A percentile compares a stretch with the other conserved stretches of the same genome.
These are phyloP conservation scores for Eristalinus aeneus DNA, from an alignment of 2,888 invertebrate species.

Conservation along the genomic window DNA sequence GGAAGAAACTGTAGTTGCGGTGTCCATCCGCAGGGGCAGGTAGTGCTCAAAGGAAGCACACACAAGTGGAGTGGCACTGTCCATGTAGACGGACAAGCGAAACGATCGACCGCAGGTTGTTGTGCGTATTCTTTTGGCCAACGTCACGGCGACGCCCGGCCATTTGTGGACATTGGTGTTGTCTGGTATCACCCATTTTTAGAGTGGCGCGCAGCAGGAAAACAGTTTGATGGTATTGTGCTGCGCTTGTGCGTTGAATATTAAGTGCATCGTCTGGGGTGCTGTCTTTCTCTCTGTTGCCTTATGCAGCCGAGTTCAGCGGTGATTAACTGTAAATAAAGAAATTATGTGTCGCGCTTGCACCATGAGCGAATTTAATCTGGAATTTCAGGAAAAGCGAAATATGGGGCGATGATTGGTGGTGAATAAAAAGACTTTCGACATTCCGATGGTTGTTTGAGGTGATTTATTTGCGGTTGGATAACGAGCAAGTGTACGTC, in stretches of 20 bases:
- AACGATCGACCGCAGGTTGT: not conserved
- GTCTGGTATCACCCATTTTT: conserved; percentile 28
- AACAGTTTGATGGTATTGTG: conserved; percentile 11
- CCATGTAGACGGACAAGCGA: not conserved
- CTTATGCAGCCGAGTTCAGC: not conserved
- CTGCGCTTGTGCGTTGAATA: not conserved
- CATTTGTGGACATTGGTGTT: conserved; percentile 30
- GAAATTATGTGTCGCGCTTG: conserved; percentile 44
- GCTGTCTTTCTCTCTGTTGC: not conserved
- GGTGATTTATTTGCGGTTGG: not conserved
- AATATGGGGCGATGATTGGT: not conserved
- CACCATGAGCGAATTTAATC: not conserved
- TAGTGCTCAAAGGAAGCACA: not conserved
- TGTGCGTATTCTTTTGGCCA: not conserved
- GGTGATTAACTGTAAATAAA: conserved; percentile 63
- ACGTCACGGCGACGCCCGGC: not conserved
- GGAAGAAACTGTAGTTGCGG: not conserved
- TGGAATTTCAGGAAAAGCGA: not conserved
- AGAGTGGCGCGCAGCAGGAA: conserved; percentile 8
- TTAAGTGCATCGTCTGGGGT: not conserved
- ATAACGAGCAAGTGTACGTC: not conserved
- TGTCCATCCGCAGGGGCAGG: not conserved
- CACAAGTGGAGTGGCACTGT: not conserved
- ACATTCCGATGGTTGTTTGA: not conserved
- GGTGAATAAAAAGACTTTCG: not conserved